These are phyloP conservation scores for Parazoanthus atlanticus DNA, from an alignment of 92 coral and sea anemone genomes.

Conservation along the genomic window DNA sequence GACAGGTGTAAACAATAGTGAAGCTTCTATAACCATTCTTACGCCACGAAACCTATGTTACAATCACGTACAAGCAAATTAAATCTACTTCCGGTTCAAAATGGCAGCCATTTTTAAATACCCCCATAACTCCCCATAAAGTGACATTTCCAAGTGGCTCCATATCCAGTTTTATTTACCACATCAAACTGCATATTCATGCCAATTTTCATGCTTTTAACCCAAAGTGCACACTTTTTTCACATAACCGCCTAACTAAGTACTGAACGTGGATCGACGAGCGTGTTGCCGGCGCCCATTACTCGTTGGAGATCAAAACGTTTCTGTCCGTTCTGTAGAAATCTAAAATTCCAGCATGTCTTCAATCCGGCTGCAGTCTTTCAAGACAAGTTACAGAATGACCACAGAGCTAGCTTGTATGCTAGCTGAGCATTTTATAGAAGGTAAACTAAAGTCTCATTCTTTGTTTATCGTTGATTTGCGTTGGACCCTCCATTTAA, in stretches of 20 bases:
- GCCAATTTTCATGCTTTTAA: not conserved
- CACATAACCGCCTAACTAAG: not conserved
- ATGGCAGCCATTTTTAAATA: constrained; percentile 24
- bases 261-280: no score
- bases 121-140: not conserved
- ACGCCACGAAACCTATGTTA: not conserved
- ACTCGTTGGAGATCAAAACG: no score
- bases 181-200: not conserved
- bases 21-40: not conserved
- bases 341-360: no score
- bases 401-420: no score
- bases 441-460: no score
- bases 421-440: no score
- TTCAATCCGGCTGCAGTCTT: no score
- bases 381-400: no score
- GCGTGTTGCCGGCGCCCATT: no score
- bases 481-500: no score
- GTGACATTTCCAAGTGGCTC: constrained; percentile 2
- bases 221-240: not conserved
- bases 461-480: no score
- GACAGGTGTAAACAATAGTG: not conserved
- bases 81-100: constrained; percentile 10
- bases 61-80: not conserved
- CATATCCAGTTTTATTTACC: constrained; percentile 5
- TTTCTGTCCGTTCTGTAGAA: no score